Evolutionary conservation across 2,888 invertebrate species (phyloP).

Genomic region (Lycaena phlaeas): DNA sequence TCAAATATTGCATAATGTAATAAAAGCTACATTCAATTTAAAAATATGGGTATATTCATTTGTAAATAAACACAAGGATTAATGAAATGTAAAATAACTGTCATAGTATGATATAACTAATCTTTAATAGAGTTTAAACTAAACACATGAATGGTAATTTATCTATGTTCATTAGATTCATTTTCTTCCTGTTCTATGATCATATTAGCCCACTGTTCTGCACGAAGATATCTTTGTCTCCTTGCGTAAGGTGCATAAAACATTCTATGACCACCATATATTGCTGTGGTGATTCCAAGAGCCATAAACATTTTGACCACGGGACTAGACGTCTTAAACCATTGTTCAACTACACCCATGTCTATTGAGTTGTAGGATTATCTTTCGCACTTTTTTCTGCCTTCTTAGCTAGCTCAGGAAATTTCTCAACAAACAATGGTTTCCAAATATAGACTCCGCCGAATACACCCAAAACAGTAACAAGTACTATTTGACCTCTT

Average conservation of each 20-base stretch:
- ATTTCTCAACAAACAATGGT: conserved; percentile 46
- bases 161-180: conserved; percentile 16
- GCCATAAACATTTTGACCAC: conserved; percentile 49
- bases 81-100: too few species aligned
- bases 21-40: too few species aligned
- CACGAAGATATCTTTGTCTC: conserved; percentile 31
- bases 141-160: neutral
- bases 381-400: conserved; percentile 21
- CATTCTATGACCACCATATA: conserved; percentile 33
- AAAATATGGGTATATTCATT: too few species aligned
- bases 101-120: neutral
- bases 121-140: neutral
- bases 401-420: conserved; percentile 26
- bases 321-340: conserved; percentile 38
- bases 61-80: too few species aligned
- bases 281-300: conserved; percentile 41
- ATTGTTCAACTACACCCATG: conserved; percentile 34
- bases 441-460: conserved; percentile 69
- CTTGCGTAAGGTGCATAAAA: conserved; percentile 37
- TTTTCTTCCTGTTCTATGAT: conserved; percentile 50
- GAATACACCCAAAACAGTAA: conserved; percentile 49
- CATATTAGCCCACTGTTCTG: conserved; percentile 52
- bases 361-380: conserved; percentile 19
- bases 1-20: too few species aligned
- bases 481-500: conserved; percentile 48